phyloP scores from a whole-genome alignment of 1,140 invertebrate genomes.

The Pristionchus pacificus region DNA sequence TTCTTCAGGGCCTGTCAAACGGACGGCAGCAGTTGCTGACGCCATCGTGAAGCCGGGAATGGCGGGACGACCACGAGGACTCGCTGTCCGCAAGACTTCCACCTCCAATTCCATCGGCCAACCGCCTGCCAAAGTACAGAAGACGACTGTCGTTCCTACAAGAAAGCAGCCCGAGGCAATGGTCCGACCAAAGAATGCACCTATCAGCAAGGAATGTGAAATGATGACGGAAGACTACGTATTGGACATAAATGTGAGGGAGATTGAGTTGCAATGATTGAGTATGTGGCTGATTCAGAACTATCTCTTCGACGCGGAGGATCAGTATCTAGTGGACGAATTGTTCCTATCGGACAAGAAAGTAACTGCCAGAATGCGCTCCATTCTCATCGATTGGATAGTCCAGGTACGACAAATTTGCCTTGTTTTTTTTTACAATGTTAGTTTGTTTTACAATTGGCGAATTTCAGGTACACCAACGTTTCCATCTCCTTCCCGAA shows the following conservation, averaged over 20 bases:
- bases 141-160: background rate
- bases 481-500: conserved; percentile 28
- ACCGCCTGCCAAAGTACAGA: background rate
- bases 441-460: background rate
- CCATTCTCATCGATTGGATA: conserved; percentile 30
- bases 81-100: background rate
- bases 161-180: background rate
- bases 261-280: background rate
- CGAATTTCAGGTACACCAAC: conserved; percentile 15
- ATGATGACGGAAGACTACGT: background rate
- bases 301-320: background rate
- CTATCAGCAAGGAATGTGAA: background rate
- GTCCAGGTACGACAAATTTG: conserved; percentile 22
- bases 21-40: no score
- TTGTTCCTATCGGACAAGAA: background rate
- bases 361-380: conserved; percentile 23
- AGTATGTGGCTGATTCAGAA: background rate
- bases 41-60: background rate
- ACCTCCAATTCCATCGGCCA: background rate
- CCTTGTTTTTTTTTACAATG: background rate
- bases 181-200: background rate
- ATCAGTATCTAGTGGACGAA: background rate
- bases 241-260: background rate
- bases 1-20: no score
- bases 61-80: no score